Evolutionary conservation across 2,797 vertebrate genomes (phyloP).

Genomic region (Molothrus ater): DNA sequence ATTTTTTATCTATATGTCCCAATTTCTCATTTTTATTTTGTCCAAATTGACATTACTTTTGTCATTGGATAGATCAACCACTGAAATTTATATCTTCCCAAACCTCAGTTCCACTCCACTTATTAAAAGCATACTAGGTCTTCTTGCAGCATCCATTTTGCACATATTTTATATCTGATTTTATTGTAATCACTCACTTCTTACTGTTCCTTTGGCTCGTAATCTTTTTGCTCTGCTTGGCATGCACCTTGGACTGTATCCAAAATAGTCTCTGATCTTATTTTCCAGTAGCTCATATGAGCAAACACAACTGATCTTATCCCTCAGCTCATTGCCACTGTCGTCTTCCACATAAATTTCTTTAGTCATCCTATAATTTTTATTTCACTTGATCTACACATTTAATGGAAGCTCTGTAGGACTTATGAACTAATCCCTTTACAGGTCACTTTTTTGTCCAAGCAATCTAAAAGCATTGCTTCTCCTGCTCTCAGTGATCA

Average conservation of each 20-base stretch:
- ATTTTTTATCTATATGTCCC: not conserved
- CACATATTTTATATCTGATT: not conserved
- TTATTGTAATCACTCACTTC: constrained; percentile 2
- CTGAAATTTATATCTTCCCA: not conserved
- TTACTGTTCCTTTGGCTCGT: not conserved
- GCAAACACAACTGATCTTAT: not conserved
- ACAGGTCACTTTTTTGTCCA: not conserved
- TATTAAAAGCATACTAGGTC: not conserved
- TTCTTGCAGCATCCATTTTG: not conserved
- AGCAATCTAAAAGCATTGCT: not conserved
- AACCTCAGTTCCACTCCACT: not conserved
- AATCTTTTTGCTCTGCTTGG: not conserved
- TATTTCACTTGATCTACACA: not conserved
- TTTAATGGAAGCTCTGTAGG: not conserved
- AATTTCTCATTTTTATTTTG: not conserved
- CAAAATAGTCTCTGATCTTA: not conserved
- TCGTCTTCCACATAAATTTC: not conserved
- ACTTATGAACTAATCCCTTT: not conserved
- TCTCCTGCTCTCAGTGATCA: not conserved
- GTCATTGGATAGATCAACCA: not conserved
- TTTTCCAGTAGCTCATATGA: not conserved
- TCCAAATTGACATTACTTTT: not conserved
- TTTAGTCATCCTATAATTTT: not conserved
- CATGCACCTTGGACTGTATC: not conserved
- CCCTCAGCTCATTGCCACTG: not conserved